Conservation (phyloP, 2,888 invertebrate genomes). For the Anarsia innoxiella region DNA sequence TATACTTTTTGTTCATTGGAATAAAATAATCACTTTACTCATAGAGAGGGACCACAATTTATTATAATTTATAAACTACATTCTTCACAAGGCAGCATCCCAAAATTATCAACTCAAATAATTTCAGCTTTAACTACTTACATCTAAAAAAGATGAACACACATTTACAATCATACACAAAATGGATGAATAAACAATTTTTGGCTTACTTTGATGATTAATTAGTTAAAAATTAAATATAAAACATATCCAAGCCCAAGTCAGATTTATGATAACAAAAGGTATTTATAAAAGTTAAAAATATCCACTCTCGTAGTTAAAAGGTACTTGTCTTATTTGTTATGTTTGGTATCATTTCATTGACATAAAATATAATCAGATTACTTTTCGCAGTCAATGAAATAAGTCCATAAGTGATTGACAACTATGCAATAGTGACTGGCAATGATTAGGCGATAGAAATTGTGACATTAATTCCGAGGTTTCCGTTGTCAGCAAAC, state of each 20-base stretch:
- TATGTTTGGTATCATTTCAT: constrained; percentile 23
- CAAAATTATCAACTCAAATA: constrained; percentile 37
- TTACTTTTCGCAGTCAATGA: constrained; percentile 33
- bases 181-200: constrained; percentile 47
- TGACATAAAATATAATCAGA: constrained; percentile 35
- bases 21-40: constrained; percentile 54
- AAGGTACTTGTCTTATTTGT: constrained; percentile 17
- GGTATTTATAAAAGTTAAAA: not conserved
- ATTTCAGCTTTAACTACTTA: constrained; percentile 56
- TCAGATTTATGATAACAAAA: constrained; percentile 8
- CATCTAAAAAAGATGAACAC: constrained; percentile 60
- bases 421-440: constrained; percentile 22
- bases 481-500: constrained; percentile 99
- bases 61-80: constrained; percentile 32
- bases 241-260: constrained; percentile 22
- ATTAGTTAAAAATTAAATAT: constrained; percentile 18
- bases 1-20: constrained; percentile 56
- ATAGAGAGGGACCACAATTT: constrained; percentile 42
- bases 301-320: constrained; percentile 9
- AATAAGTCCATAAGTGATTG: constrained; percentile 24
- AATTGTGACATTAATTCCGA: constrained; percentile 99
- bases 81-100: constrained; percentile 49
- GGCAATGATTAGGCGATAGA: constrained; percentile 83
- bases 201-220: constrained; percentile 52
- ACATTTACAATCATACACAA: constrained; percentile 47